These are phyloP conservation scores for Spondyliosoma cantharus DNA, from an alignment of 2,797 vertebrate genomes.

Conservation along the genomic window DNA sequence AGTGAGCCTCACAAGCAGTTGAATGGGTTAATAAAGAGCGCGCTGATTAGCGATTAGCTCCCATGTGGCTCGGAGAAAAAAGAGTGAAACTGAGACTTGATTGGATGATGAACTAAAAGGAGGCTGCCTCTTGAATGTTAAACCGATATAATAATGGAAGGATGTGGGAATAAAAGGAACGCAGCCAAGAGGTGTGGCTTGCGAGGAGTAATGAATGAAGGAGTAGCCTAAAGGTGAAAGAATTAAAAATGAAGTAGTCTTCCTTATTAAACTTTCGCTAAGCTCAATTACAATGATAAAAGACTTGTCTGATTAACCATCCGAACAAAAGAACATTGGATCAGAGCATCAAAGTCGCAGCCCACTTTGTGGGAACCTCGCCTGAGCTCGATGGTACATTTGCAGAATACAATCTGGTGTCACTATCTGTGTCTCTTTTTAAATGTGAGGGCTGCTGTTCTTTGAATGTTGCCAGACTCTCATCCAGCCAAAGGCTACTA, in stretches of 20 bases:
- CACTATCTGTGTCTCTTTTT: constrained; percentile 23
- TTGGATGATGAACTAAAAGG: constrained; percentile 60
- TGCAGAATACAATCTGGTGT: constrained; percentile 35
- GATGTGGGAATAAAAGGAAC: constrained; percentile 41
- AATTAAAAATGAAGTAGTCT: constrained; percentile 69
- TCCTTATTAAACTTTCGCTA: constrained; percentile 68
- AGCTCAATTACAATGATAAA: constrained; percentile 65
- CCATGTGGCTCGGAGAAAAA: constrained; percentile 41
- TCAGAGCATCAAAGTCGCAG: constrained; percentile 47
- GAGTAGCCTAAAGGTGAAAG: constrained; percentile 64
- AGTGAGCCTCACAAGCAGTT: constrained; percentile 23
- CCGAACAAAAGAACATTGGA: constrained; percentile 53
- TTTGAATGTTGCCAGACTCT: constrained; percentile 35
- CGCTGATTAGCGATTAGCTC: constrained; percentile 59
- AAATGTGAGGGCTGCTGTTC: constrained; percentile 28
- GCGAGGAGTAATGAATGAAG: constrained; percentile 66
- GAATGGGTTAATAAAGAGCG: constrained; percentile 60
- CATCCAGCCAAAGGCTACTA: constrained; percentile 47
- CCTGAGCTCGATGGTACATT: constrained; percentile 11
- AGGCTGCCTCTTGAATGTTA: constrained; percentile 61
- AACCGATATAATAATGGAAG: constrained; percentile 52
- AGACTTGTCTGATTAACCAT: constrained; percentile 56
- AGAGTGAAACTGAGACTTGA: constrained; percentile 56
- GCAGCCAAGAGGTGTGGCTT: constrained; percentile 64
- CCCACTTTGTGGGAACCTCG: constrained; percentile 38